Evolutionary conservation across 1,140 invertebrate species (phyloP).

Genomic region (Rhynchophorus ferrugineus): DNA sequence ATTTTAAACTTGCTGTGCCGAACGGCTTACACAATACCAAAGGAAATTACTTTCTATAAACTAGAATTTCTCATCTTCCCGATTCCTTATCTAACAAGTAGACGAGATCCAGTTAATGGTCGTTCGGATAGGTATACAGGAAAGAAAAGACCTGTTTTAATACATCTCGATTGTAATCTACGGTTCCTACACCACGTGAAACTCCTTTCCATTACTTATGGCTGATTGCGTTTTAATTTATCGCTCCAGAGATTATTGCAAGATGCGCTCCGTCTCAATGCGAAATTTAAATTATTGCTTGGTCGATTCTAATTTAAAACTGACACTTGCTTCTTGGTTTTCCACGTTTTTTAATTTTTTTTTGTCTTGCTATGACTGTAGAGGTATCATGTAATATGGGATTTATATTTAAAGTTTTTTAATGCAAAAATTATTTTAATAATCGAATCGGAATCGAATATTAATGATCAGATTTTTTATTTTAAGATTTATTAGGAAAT

Average conservation of each 20-base stretch:
- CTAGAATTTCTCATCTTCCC: slow-evolving; percentile 13
- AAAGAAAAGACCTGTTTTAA: slow-evolving; percentile 22
- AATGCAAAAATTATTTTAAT: too few relatives aligned
- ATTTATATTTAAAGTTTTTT: too few relatives aligned
- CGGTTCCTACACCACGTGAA: slow-evolving; percentile 14
- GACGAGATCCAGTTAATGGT: slow-evolving; percentile 8
- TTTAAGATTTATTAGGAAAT: too few relatives aligned
- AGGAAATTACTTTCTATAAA: slow-evolving; percentile 23
- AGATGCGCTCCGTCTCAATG: slow-evolving; percentile 12
- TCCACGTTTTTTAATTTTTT: too few relatives aligned
- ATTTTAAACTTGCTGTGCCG: background rate
- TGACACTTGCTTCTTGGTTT: background rate
- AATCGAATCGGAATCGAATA: too few relatives aligned
- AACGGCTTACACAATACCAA: slow-evolving; percentile 14
- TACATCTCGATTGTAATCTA: slow-evolving; percentile 22
- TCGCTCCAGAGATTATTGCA: slow-evolving; percentile 15
- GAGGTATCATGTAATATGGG: too few relatives aligned
- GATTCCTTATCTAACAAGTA: slow-evolving; percentile 11
- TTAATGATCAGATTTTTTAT: too few relatives aligned
- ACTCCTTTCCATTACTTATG: slow-evolving; percentile 21
- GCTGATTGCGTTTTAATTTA: slow-evolving; percentile 22
- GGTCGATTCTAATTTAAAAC: background rate
- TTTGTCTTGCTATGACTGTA: too few relatives aligned
- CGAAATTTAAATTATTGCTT: slow-evolving; percentile 18
- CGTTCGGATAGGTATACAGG: slow-evolving; percentile 15